Evolutionary conservation across 2,797 vertebrate genomes (phyloP).

Genomic region (Gallinago solitaria): DNA sequence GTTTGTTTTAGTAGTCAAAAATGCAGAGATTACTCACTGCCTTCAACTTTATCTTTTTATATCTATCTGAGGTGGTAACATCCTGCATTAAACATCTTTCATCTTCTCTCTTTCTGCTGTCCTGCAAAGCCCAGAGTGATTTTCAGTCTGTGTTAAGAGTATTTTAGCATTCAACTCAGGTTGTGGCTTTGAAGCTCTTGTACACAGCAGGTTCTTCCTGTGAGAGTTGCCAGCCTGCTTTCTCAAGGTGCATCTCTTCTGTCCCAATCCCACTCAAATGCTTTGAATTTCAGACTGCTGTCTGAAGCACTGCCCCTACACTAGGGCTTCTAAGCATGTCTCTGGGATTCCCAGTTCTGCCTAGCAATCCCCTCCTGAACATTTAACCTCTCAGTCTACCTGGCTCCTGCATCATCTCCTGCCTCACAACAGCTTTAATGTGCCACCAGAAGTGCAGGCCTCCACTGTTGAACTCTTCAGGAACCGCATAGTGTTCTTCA

Average conservation of each 20-base stretch:
- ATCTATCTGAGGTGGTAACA: background rate
- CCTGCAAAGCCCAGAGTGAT: background rate
- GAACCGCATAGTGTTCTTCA: background rate
- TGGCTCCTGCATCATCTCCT: background rate
- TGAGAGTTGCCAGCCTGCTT: background rate
- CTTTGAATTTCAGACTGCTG: background rate
- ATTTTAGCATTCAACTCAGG: background rate
- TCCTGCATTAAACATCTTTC: background rate
- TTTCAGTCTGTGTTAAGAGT: background rate
- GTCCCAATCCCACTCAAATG: background rate
- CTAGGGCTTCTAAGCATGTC: accelerated
- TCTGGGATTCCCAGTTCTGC: background rate
- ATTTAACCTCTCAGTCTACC: background rate
- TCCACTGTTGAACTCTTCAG: background rate
- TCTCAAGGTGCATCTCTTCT: background rate
- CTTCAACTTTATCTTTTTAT: background rate
- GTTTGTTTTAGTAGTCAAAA: background rate
- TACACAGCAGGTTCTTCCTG: background rate
- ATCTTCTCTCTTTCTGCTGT: background rate
- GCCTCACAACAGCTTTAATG: background rate
- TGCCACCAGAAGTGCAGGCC: background rate
- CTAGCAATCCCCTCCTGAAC: background rate
- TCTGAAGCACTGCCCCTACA: background rate
- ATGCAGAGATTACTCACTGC: background rate
- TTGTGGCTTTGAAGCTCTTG: background rate